Conservation (phyloP, 92 coral and sea anemone genomes). For the Paragorgia papillata region DNA sequence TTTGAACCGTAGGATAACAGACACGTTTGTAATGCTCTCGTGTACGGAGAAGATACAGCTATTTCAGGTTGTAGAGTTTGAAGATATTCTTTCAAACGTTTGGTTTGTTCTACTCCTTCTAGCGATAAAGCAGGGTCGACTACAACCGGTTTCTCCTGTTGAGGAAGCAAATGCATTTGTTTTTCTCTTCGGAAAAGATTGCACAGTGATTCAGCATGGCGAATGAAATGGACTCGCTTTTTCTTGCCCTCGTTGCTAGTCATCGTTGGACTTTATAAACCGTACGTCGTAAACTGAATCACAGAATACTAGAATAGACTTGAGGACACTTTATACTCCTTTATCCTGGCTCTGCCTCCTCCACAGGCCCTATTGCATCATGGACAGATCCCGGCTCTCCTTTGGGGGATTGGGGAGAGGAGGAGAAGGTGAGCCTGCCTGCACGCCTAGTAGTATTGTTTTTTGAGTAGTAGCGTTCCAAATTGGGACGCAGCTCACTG, state of each 20-base stretch:
- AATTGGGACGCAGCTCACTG: too few relatives aligned
- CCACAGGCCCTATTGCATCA: too few relatives aligned
- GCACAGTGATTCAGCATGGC: constrained; percentile 32
- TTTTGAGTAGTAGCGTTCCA: too few relatives aligned
- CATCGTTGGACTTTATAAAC: too few relatives aligned
- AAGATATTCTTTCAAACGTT: constrained; percentile 24
- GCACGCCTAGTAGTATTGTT: too few relatives aligned
- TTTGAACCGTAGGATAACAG: constrained; percentile 42
- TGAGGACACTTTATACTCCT: too few relatives aligned
- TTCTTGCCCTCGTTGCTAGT: background rate
- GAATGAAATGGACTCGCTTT: constrained; percentile 36
- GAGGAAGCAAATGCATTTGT: background rate
- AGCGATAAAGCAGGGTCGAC: constrained; percentile 23
- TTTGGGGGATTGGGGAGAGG: too few relatives aligned
- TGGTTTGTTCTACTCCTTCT: constrained; percentile 37
- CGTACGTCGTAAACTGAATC: too few relatives aligned
- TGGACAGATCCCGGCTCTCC: too few relatives aligned
- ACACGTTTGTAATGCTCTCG: constrained; percentile 57
- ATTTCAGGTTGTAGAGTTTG: constrained; percentile 21
- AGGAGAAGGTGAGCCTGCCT: too few relatives aligned
- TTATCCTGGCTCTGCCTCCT: too few relatives aligned
- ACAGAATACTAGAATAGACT: too few relatives aligned
- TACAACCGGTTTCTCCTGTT: constrained; percentile 21
- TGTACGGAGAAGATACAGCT: constrained; percentile 53
- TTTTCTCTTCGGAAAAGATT: constrained; percentile 29